Evolutionary conservation across 2,888 invertebrate genomes (phyloP), one percentile per base, ranked within the genome.

Genomic region (Stenodera caucasica): DNA sequence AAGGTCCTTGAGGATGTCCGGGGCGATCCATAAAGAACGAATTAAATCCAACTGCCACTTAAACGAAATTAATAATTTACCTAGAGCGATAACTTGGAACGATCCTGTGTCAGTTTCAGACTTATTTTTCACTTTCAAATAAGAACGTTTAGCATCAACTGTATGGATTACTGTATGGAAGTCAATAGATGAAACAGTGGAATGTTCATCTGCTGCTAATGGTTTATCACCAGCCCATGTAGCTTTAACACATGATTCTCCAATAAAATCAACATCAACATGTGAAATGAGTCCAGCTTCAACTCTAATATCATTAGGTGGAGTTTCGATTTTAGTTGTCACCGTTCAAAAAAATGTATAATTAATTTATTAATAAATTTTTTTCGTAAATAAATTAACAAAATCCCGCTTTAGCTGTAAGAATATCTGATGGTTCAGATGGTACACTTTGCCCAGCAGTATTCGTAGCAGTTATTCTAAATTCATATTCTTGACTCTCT

Each of bases 401-500:
- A 77, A 89, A 92, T 77, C 95, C 87, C 68, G 94, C 90, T 77
- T 93, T 93, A 55, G 91, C 92, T 59, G 89, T 91, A 65, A 95
- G 88, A 67, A 91, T 82, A 76, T 94, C 94, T n/a, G 94, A 94
- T 49, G 94, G 90, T 72, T 94, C 94, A 51, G 96, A 96, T 4
- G 97, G 97, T 78, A 97, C 96, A 54, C 98, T 96, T 74, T 94
- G 92, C 49, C 99, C 99, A 60, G 95, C 96, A 74, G 92, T 89
- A 82, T 99, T 99, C 11, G 92, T 89, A 12, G 99, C 99, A 72
- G 96, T 92, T 6, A 98, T 87, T 67, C 98, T 87, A 86, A 98
- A 98, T 80, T 98, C 98, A 76, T 97, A 97, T 77, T 98, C 96
- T 77, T 95, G 93, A 57, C 96, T 96, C 82, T 97, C 97, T 0